Evolutionary conservation across 2,113 vertebrate genomes (phyloP).

Genomic region (Ameiurus melas): DNA sequence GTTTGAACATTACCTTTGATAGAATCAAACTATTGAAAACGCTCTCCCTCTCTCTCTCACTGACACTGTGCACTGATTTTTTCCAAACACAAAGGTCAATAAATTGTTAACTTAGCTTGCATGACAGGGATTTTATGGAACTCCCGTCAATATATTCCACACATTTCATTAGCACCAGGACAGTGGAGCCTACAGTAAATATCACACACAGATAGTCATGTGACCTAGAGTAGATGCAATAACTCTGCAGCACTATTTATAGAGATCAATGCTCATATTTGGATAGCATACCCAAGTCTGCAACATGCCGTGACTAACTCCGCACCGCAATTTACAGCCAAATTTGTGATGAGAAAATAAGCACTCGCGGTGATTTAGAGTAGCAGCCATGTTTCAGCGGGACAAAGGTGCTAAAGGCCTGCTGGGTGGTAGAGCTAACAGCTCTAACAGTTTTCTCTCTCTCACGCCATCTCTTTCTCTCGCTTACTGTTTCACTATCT

Average conservation of each 20-base stretch:
- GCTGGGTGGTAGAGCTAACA: conserved; percentile 38
- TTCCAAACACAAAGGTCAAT: conserved; percentile 14
- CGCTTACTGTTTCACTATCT: conserved; percentile 32
- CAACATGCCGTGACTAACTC: conserved; percentile 25
- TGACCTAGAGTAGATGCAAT: conserved; percentile 52
- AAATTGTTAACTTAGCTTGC: not conserved
- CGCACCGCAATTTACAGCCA: conserved; percentile 22
- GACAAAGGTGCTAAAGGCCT: conserved; percentile 40
- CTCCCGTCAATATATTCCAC: conserved; percentile 25
- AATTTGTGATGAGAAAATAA: conserved; percentile 42
- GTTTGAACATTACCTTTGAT: not conserved
- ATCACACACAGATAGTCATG: conserved; percentile 54
- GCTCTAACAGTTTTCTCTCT: conserved; percentile 48
- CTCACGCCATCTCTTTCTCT: conserved; percentile 34
- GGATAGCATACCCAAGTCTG: conserved; percentile 12
- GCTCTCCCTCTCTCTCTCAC: not conserved
- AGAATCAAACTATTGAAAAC: not conserved
- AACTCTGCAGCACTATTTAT: conserved; percentile 56
- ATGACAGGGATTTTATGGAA: conserved; percentile 18
- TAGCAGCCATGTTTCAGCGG: conserved; percentile 31
- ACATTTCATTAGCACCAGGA: conserved; percentile 55
- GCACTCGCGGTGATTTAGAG: conserved; percentile 28
- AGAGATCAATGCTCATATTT: conserved; percentile 43
- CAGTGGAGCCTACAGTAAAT: conserved; percentile 51
- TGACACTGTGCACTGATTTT: not conserved